Evolutionary conservation across 2,888 invertebrate genomes (phyloP), one percentile per base, ranked within the genome.

Genomic region (Heteromyza rotundicornis): DNA sequence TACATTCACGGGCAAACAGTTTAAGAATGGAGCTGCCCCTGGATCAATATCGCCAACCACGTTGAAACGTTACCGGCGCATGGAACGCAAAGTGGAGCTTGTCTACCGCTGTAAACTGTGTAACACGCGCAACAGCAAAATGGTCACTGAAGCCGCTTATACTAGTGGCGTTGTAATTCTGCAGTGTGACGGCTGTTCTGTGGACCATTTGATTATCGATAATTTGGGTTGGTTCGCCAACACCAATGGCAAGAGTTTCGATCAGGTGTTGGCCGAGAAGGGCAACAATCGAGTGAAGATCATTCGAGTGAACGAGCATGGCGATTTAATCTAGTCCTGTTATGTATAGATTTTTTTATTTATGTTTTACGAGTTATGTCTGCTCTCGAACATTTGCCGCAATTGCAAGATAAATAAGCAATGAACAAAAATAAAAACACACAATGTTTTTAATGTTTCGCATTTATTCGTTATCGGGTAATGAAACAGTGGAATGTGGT

Each of bases 151-250:
- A 64, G 80, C 74, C 44, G 80, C 80, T 10, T 81, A 76, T 63
- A 74, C 69, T 8, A 76, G 70, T 40, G 80, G 80, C 2, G 78
- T 81, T 7, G 80, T 81, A 1, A 81, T 81, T 50, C 70, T 81
- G 0, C 80, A 81, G 60, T 81, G 80, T 63, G 80, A 81, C 69
- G 80, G 80, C 19, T 81, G 80, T 71, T 76, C 78, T 22, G 79
- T 81, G 2, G 77, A 80, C 63, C 80, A 81, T 65, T 67, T 81
- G 53, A 81, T 81, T 56, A 75, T 75, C 58, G 80, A 81, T 55
- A 79, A 81, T 58, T 70, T 81, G 1, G 80, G 80, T 3, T 73
- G 81, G 66, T 81, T 81, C 60, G 69, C 77, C 16, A 72, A 77
- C 23, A 72, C 71, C 19, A 75, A 77, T 36, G 75, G 73, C 7